These are phyloP conservation scores for Diploptera punctata DNA, from an alignment of 2,888 invertebrate genomes.

Conservation along the genomic window DNA sequence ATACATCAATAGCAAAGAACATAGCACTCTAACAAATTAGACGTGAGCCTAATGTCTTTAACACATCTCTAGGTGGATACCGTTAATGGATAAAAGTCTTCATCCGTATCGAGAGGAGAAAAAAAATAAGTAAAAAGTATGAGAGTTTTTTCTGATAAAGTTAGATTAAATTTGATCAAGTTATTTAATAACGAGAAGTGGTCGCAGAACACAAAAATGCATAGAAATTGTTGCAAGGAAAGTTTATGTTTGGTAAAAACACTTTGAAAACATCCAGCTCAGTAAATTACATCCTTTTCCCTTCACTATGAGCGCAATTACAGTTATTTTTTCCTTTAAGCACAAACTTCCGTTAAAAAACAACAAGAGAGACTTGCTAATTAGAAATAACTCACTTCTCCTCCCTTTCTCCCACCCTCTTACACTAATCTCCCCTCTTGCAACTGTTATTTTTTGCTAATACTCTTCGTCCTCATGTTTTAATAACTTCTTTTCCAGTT, in stretches of 20 bases:
- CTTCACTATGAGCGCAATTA: background rate
- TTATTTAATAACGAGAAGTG: background rate
- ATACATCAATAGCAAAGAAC: too few relatives aligned
- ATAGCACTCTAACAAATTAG: too few relatives aligned
- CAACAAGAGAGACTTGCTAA: constrained; percentile 3
- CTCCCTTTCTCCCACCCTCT: background rate
- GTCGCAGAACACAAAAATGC: background rate
- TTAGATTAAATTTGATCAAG: background rate
- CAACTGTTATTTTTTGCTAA: constrained; percentile 1
- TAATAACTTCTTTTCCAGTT: background rate
- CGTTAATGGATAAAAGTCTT: background rate
- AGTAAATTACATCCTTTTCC: background rate
- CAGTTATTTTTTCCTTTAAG: background rate
- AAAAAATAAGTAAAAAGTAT: background rate
- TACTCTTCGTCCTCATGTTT: background rate
- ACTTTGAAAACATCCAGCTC: constrained; percentile 1
- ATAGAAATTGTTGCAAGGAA: background rate
- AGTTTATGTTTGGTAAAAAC: background rate
- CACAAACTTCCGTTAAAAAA: constrained; percentile 5
- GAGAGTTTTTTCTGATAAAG: background rate
- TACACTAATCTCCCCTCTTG: background rate
- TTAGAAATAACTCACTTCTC: background rate
- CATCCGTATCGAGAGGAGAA: background rate
- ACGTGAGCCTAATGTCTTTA: too few relatives aligned
- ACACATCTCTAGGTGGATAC: too few relatives aligned